Percentiles rank a stretch among this genome's conserved stretches.
These are phyloP conservation scores for Acanthurus leucopareius DNA, from an alignment of 2,797 vertebrate species.

Conservation along the genomic window DNA sequence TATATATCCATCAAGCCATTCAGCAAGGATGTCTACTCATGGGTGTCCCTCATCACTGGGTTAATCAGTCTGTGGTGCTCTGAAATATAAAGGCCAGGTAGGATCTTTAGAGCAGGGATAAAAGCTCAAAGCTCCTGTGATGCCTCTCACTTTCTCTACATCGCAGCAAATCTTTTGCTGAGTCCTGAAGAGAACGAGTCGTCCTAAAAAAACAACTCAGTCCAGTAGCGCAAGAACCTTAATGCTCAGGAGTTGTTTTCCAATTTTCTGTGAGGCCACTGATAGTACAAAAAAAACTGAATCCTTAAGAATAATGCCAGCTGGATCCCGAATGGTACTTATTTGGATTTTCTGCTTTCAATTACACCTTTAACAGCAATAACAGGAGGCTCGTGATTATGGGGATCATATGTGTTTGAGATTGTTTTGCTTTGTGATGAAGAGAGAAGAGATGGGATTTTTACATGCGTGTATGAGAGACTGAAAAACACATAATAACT, in stretches of 20 bases:
- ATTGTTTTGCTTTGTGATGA: slow-evolving; percentile 65
- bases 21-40: slow-evolving; percentile 51
- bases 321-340: slow-evolving; percentile 12
- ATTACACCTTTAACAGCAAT: slow-evolving; percentile 53
- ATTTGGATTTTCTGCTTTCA: slow-evolving; percentile 59
- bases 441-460: slow-evolving; percentile 35
- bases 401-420: slow-evolving; percentile 64
- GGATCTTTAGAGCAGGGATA: slow-evolving; percentile 30
- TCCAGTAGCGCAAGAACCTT: slow-evolving; percentile 9
- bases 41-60: slow-evolving; percentile 60
- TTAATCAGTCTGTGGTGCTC: slow-evolving; percentile 39
- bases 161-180: slow-evolving; percentile 47
- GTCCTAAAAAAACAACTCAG: slow-evolving; percentile 20
- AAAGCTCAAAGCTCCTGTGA: slow-evolving; percentile 54
- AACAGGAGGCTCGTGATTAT: slow-evolving; percentile 47
- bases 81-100: slow-evolving; percentile 41
- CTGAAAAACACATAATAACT: slow-evolving; percentile 27
- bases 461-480: slow-evolving; percentile 17
- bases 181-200: slow-evolving; percentile 13
- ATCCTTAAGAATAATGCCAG: slow-evolving; percentile 15
- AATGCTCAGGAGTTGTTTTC: slow-evolving; percentile 3
- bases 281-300: slow-evolving; percentile 13
- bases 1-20: slow-evolving; percentile 74
- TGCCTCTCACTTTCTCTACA: slow-evolving; percentile 43
- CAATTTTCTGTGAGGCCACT: slow-evolving; percentile 23